Percentiles rank a stretch among this genome's conserved stretches.
These are phyloP conservation scores for Asteroscopus sphinx DNA, from an alignment of 2,888 invertebrate genomes.

Conservation along the genomic window DNA sequence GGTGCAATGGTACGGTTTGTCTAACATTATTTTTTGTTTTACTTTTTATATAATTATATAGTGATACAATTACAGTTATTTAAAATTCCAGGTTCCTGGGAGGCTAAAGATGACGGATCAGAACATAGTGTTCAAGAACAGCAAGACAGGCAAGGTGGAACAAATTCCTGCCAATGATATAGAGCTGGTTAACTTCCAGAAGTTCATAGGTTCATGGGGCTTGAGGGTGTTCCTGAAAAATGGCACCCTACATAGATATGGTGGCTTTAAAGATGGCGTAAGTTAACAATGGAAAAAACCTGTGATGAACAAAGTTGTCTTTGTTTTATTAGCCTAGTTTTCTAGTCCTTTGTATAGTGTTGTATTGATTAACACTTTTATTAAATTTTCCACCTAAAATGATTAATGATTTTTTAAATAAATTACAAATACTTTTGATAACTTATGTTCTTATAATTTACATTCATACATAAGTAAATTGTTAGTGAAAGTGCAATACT, in stretches of 20 bases:
- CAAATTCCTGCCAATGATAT: conserved; percentile 96
- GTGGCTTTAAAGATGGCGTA: conserved; percentile 97
- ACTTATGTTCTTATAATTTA: too few relatives aligned
- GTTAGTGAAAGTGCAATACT: too few relatives aligned
- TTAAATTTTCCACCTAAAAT: too few relatives aligned
- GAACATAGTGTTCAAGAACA: conserved; percentile 97
- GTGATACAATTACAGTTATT: conserved; percentile 19
- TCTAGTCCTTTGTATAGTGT: too few relatives aligned
- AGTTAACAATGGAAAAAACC: conserved; percentile 61
- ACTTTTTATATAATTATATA: conserved; percentile 1
- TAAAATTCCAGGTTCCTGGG: conserved; percentile 93
- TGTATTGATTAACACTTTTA: too few relatives aligned
- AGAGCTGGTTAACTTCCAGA: conserved; percentile 97
- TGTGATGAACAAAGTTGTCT: too few relatives aligned
- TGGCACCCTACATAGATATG: conserved; percentile 96
- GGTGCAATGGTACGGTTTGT: conserved; percentile 93
- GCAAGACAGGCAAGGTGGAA: conserved; percentile 98
- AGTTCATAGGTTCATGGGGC: conserved; percentile 97
- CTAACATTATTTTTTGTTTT: not conserved
- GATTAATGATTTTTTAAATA: too few relatives aligned
- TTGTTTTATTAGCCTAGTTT: too few relatives aligned
- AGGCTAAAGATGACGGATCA: conserved; percentile 97
- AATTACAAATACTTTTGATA: too few relatives aligned
- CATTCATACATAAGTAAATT: too few relatives aligned
- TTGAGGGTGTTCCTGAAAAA: conserved; percentile 96